These are phyloP conservation scores for Podarcis cretensis DNA, from an alignment of 2,113 vertebrate genomes.

Conservation along the genomic window DNA sequence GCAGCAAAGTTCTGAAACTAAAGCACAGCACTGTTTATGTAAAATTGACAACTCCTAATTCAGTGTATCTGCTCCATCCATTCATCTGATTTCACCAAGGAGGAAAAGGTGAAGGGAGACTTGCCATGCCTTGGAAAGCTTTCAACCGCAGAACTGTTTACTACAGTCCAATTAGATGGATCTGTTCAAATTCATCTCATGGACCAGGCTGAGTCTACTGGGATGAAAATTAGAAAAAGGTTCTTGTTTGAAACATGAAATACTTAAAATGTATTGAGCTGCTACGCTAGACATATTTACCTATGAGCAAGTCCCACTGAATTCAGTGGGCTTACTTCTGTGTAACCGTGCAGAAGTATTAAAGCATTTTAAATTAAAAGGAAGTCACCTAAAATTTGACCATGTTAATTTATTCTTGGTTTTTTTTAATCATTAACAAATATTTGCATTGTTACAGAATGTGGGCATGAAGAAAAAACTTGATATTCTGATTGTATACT, in stretches of 20 bases:
- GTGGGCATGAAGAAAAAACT: neutral
- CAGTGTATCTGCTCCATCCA: neutral
- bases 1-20: neutral
- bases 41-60: neutral
- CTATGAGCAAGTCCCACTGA: neutral
- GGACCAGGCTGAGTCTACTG: neutral
- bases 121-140: neutral
- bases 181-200: constrained; percentile 41
- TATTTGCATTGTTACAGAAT: neutral
- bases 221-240: constrained; percentile 18
- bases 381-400: neutral
- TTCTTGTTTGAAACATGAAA: constrained; percentile 1
- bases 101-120: neutral
- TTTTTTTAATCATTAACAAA: neutral
- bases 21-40: neutral
- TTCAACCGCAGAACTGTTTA: constrained; percentile 27
- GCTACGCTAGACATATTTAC: neutral
- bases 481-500: neutral
- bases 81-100: constrained; percentile 8
- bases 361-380: neutral
- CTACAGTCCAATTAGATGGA: constrained; percentile 17
- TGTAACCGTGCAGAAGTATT: neutral
- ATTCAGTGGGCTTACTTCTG: neutral
- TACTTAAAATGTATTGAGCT: neutral
- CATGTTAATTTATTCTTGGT: neutral